Conservation (phyloP, 2,113 vertebrate species). For the Malurus alboscapulatus region DNA sequence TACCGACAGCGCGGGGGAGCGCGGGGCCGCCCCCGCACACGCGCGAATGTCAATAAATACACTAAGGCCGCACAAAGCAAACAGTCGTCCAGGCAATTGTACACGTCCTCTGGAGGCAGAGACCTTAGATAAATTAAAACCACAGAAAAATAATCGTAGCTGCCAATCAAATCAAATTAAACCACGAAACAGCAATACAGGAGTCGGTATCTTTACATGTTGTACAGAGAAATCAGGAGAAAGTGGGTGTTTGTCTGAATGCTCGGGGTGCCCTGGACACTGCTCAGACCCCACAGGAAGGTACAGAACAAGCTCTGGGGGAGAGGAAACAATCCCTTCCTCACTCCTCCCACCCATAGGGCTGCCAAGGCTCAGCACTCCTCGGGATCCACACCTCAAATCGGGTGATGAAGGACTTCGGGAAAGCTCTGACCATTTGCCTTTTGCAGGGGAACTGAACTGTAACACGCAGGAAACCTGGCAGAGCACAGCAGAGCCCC, state of each 20-base stretch:
- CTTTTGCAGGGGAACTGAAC: neutral
- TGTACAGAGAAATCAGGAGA: conserved; percentile 28
- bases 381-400: neutral
- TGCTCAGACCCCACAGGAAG: neutral
- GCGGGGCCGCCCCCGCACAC: conserved; percentile 39
- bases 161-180: conserved; percentile 74
- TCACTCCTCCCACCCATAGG: neutral
- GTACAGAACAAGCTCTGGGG: neutral
- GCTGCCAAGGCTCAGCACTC: neutral
- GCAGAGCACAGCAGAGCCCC: neutral
- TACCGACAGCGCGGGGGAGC: conserved; percentile 58
- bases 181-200: conserved; percentile 70
- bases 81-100: conserved; percentile 77
- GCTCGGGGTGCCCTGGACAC: neutral
- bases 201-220: conserved; percentile 66
- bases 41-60: conserved; percentile 75
- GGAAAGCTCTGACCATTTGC: neutral
- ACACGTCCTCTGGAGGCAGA: conserved; percentile 74
- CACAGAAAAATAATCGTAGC: conserved; percentile 74
- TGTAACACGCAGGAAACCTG: neutral
- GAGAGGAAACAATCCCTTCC: neutral
- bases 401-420: neutral
- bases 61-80: conserved; percentile 75
- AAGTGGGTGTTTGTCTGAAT: neutral
- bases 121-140: conserved; percentile 77